Conservation (phyloP, 2,113 vertebrate species). For the Lophochroa leadbeateri region DNA sequence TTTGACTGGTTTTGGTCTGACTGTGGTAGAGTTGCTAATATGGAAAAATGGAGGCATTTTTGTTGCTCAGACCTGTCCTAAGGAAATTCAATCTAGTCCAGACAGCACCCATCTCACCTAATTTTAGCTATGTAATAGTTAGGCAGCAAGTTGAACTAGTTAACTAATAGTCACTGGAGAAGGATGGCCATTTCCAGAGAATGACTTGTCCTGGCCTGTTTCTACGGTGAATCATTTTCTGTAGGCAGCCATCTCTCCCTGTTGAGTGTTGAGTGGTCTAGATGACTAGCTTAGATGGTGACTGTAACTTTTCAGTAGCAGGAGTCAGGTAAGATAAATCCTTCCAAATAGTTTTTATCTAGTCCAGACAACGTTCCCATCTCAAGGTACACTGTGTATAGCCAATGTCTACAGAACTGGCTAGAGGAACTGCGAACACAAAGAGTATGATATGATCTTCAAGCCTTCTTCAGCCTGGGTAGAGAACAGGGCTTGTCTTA, state of each 20-base stretch:
- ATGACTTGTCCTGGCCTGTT: not conserved
- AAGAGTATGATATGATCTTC: not conserved
- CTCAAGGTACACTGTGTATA: not conserved
- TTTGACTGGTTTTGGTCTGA: not conserved
- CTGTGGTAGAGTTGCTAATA: not conserved
- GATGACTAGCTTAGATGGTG: not conserved
- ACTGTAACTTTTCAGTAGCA: not conserved
- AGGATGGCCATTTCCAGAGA: not conserved
- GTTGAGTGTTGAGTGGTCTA: not conserved
- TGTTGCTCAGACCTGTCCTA: not conserved
- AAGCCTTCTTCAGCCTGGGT: not conserved
- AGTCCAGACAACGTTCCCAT: not conserved
- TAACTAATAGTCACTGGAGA: not conserved
- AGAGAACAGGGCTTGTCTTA: not conserved
- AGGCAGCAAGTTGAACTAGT: not conserved
- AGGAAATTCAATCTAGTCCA: not conserved
- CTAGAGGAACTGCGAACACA: not conserved
- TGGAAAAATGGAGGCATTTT: not conserved
- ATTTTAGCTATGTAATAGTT: slow-evolving; percentile 36
- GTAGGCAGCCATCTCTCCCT: not conserved
- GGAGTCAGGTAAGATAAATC: not conserved
- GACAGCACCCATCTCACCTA: not conserved
- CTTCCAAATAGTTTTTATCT: not conserved
- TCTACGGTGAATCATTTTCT: not conserved
- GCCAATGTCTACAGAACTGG: not conserved